These are phyloP conservation scores for rabbit (Oryctolagus cuniculus) DNA, from an alignment of 2,113 vertebrate genomes.

Conservation along the genomic window mOryCun1.1 NC_091433.1:137100501-137101000, in stretches of 20 bases:
- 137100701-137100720: not conserved
- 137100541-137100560: not conserved
- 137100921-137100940: not conserved
- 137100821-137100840: not conserved
- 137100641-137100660: not conserved
- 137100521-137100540: not conserved
- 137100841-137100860: not conserved
- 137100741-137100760: not conserved
- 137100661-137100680: not conserved
- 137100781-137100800: not conserved
- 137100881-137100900: not conserved
- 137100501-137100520: not conserved
- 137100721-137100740: not conserved
- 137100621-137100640: not conserved
- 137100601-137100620: not conserved
- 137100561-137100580: not conserved
- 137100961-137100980: not conserved
- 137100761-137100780: not conserved
- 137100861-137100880: not conserved
- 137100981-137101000: not conserved
- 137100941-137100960: not conserved
- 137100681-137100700: not conserved
- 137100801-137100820: not conserved
- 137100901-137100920: not conserved
- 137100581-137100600: not conserved